phyloP scores from a whole-genome alignment of 2,888 invertebrate genomes.

The Augochlorella aurata region DNA sequence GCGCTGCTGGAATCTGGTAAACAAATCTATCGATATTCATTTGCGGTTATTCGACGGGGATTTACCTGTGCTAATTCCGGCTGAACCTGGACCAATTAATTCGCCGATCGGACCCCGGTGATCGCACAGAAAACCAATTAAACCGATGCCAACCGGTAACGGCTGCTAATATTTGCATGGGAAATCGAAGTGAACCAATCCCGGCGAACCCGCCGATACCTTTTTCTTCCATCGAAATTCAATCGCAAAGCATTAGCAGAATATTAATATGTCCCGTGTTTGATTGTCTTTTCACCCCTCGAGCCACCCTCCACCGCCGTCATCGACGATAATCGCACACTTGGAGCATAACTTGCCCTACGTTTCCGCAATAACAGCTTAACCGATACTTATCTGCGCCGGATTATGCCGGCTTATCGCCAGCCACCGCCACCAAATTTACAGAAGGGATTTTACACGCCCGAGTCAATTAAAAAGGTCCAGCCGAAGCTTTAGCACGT shows the following conservation, averaged over 20 bases:
- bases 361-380: slow-evolving; percentile 3
- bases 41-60: slow-evolving; percentile 49
- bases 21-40: slow-evolving; percentile 62
- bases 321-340: slow-evolving; percentile 1
- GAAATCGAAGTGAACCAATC: slow-evolving; percentile 37
- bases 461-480: slow-evolving; percentile 4
- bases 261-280: slow-evolving; percentile 21
- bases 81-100: slow-evolving; percentile 54
- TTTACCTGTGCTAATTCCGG: slow-evolving; percentile 52
- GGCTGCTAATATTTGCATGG: slow-evolving; percentile 48
- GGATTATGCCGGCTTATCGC: not conserved
- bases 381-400: not conserved
- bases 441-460: not conserved
- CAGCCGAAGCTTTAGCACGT: not conserved
- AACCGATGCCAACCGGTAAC: slow-evolving; percentile 43
- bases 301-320: not conserved
- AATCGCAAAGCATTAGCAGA: slow-evolving; percentile 24
- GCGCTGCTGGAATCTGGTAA: slow-evolving; percentile 27
- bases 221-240: slow-evolving; percentile 22
- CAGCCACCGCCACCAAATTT: not conserved
- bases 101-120: slow-evolving; percentile 34
- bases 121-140: slow-evolving; percentile 59
- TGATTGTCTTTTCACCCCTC: not conserved
- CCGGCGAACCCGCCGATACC: slow-evolving; percentile 1
- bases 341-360: slow-evolving; percentile 1